phyloP scores from a whole-genome alignment of 1,140 invertebrate species.

The Drosophila lowei region DNA sequence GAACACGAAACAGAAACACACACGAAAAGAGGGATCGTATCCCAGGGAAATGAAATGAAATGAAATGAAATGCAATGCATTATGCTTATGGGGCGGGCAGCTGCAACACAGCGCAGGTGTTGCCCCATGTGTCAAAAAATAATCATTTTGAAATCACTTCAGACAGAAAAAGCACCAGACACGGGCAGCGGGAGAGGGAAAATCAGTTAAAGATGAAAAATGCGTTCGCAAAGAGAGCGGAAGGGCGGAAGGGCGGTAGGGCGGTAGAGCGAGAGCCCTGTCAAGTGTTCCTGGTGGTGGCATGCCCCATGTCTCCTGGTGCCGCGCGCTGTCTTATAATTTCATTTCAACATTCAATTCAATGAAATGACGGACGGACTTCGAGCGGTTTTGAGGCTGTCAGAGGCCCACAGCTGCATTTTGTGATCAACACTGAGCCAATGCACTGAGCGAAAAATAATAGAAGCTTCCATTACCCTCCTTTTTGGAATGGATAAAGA shows the following conservation, averaged over 20 bases:
- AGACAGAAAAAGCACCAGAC: conserved; percentile 24
- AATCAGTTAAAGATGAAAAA: conserved; percentile 58
- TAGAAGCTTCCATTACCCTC: too few species aligned
- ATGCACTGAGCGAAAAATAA: conserved; percentile 20
- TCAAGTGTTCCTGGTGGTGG: conserved; percentile 49
- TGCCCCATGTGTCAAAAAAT: conserved; percentile 79
- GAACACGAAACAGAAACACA: conserved; percentile 16
- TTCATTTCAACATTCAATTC: conserved; percentile 69
- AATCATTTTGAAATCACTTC: conserved; percentile 79
- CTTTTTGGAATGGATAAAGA: too few species aligned
- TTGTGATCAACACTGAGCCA: not conserved
- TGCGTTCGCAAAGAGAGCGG: conserved; percentile 43
- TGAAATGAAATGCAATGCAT: not conserved
- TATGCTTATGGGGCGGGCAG: conserved; percentile 41
- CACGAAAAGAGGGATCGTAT: conserved; percentile 5
- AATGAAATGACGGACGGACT: conserved; percentile 40
- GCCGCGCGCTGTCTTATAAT: conserved; percentile 54
- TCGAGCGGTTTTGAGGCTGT: conserved; percentile 47
- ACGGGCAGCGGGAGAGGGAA: conserved; percentile 5
- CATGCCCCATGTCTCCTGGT: conserved; percentile 9
- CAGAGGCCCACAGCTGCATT: conserved; percentile 54
- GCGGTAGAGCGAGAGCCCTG: conserved; percentile 1
- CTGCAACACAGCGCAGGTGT: conserved; percentile 73
- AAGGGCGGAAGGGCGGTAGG: not conserved
- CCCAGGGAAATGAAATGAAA: not conserved